Conservation (phyloP, 1,140 invertebrate genomes). For the Eubasilissa regina region DNA sequence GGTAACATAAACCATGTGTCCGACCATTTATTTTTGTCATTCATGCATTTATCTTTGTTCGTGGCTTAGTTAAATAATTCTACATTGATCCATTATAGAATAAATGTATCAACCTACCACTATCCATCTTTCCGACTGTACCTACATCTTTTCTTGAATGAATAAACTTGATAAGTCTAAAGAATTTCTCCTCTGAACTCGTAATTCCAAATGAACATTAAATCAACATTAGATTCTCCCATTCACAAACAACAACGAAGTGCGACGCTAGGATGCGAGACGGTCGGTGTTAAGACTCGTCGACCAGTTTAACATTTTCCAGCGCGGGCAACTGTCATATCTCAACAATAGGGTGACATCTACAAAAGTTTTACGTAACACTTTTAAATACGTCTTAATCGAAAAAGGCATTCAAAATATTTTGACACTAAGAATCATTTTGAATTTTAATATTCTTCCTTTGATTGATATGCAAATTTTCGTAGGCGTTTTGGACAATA, state of each 20-base stretch:
- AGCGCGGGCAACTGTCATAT: background rate
- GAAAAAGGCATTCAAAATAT: constrained; percentile 35
- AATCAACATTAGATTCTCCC: constrained; percentile 11
- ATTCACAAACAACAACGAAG: constrained; percentile 21
- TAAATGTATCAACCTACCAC: background rate
- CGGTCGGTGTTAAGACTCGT: background rate
- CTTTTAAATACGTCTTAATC: background rate
- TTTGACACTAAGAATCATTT: constrained; percentile 38
- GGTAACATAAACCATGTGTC: too few species aligned
- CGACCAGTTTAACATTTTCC: constrained; percentile 1
- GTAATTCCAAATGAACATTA: background rate
- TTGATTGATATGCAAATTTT: constrained; percentile 44
- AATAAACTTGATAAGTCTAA: background rate
- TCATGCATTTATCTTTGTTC: too few species aligned
- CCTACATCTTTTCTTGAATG: constrained; percentile 11
- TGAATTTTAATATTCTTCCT: background rate
- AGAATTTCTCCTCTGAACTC: background rate
- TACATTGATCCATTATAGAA: too few species aligned
- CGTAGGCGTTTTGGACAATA: background rate
- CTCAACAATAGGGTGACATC: constrained; percentile 25
- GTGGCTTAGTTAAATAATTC: too few species aligned
- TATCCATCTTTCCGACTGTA: background rate
- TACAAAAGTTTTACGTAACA: background rate
- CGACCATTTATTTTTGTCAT: too few species aligned
- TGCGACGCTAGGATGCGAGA: background rate